Conservation (phyloP, 2,113 vertebrate genomes). For the Antennarius striatus region DNA sequence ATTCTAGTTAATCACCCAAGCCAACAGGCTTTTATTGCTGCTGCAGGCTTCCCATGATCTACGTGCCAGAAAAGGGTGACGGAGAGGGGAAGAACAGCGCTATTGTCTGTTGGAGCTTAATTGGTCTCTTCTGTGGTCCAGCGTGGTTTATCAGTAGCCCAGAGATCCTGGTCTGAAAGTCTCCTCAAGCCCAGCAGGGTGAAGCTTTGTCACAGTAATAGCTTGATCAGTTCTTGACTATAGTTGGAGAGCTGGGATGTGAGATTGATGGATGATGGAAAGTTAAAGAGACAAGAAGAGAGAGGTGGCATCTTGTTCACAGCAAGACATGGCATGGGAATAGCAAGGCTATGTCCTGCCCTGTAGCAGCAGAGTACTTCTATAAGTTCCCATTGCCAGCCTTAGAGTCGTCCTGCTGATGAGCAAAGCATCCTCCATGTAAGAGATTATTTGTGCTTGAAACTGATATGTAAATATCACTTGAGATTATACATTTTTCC, state of each 20-base stretch:
- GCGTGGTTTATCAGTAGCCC: conserved; percentile 49
- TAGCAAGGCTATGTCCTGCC: conserved; percentile 30
- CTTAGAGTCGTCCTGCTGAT: neutral
- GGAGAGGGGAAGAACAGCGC: conserved; percentile 49
- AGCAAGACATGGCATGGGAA: conserved; percentile 17
- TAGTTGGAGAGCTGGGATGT: conserved; percentile 31
- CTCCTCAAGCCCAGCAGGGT: conserved; percentile 24
- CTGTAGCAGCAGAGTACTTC: conserved; percentile 39
- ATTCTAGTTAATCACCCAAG: conserved; percentile 73
- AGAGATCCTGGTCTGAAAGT: conserved; percentile 37
- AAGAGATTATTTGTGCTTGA: neutral
- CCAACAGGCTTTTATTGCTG: conserved; percentile 65
- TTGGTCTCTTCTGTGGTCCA: conserved; percentile 40
- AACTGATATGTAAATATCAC: neutral
- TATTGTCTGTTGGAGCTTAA: conserved; percentile 59
- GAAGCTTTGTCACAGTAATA: conserved; percentile 34
- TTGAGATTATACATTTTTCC: neutral
- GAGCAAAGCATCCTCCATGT: conserved; percentile 1
- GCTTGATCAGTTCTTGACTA: conserved; percentile 48
- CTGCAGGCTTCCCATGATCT: conserved; percentile 68
- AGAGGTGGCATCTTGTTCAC: conserved; percentile 18
- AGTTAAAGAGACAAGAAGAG: conserved; percentile 57
- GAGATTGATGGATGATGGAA: conserved; percentile 51
- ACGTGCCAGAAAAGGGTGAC: conserved; percentile 51
- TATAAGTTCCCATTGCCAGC: conserved; percentile 20